Evolutionary conservation across 2,888 invertebrate genomes (phyloP).

Genomic region (Dione vanillae): DNA sequence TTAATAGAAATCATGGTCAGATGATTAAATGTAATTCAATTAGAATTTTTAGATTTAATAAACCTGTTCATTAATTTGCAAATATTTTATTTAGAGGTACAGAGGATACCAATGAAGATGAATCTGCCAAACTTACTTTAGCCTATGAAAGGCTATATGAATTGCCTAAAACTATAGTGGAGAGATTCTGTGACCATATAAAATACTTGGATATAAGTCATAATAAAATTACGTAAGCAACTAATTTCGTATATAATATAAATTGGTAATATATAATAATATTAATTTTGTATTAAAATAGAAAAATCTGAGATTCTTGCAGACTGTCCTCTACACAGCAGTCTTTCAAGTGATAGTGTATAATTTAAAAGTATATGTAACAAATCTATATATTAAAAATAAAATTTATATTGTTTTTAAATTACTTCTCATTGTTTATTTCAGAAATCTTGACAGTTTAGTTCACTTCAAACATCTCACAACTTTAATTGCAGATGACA

Average conservation of each 20-base stretch:
- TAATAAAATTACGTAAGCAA: slow-evolving; percentile 87
- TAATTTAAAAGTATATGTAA: no score
- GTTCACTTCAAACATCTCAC: slow-evolving; percentile 89
- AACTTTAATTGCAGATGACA: slow-evolving; percentile 92
- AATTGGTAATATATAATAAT: background rate
- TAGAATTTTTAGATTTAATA: background rate
- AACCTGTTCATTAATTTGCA: background rate
- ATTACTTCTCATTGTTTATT: slow-evolving; percentile 52
- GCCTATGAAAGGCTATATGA: slow-evolving; percentile 88
- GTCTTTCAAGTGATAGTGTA: no score
- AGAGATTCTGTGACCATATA: slow-evolving; percentile 85
- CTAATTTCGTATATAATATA: background rate
- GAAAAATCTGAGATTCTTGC: no score
- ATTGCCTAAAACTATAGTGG: slow-evolving; percentile 86
- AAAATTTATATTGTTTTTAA: background rate
- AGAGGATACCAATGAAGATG: slow-evolving; percentile 63
- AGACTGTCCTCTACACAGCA: no score
- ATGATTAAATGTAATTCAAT: background rate
- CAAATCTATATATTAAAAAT: background rate
- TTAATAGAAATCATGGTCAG: background rate
- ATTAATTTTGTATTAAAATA: background rate
- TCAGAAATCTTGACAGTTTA: slow-evolving; percentile 89
- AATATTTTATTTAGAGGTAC: slow-evolving; percentile 56
- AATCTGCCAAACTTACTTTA: slow-evolving; percentile 85
- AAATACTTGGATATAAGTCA: slow-evolving; percentile 89